Evolutionary conservation across 1,140 invertebrate genomes (phyloP).

Genomic region (Babylonia areolata): DNA sequence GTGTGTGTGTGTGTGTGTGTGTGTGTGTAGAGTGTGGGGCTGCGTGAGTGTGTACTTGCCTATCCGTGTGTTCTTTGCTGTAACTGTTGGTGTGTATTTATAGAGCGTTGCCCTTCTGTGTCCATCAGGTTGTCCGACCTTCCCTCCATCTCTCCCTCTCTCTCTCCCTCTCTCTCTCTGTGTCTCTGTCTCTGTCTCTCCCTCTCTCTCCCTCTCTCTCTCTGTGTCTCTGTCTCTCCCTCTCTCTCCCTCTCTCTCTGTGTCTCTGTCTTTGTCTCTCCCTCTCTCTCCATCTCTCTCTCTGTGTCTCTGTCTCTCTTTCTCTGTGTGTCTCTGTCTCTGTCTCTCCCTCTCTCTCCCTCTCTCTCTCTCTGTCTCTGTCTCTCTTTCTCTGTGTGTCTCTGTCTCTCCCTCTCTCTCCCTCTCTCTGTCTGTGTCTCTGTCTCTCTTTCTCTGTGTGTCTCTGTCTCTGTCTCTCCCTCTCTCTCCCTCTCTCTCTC

Average conservation of each 20-base stretch:
- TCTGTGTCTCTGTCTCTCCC: background rate
- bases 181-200: background rate
- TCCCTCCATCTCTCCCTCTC: background rate
- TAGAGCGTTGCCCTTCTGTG: too few relatives aligned
- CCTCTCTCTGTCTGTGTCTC: too few relatives aligned
- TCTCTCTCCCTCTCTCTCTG: too few relatives aligned
- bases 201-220: constrained; percentile 2
- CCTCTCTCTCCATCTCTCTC: background rate
- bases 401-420: too few relatives aligned
- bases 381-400: background rate
- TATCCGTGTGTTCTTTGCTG: too few relatives aligned
- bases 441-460: too few relatives aligned
- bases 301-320: background rate
- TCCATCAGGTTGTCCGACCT: too few relatives aligned
- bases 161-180: background rate
- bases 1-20: too few relatives aligned
- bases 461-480: background rate
- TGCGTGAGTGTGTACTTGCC: too few relatives aligned
- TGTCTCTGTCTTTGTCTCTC: background rate
- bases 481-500: background rate
- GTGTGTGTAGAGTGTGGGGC: too few relatives aligned
- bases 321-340: background rate
- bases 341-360: background rate
- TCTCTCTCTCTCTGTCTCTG: background rate
- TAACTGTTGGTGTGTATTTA: too few relatives aligned